Conservation (phyloP, 92 coral and sea anemone genomes). For the Umimayanthus kanabou region DNA sequence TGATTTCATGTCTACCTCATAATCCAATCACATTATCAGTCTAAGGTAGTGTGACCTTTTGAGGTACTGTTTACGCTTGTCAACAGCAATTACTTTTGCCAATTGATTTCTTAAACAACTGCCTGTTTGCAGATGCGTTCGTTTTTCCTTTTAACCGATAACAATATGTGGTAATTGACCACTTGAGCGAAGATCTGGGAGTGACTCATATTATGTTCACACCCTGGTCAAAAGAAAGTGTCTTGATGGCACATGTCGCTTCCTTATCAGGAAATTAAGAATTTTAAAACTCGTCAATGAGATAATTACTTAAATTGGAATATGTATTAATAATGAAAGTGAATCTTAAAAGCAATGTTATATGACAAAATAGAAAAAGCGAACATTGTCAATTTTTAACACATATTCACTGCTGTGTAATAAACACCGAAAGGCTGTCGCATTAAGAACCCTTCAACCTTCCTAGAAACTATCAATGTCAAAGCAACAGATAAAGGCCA, state of each 20-base stretch:
- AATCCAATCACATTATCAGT: not conserved
- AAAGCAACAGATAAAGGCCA: not conserved
- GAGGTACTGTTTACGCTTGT: not conserved
- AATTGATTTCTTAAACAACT: not conserved
- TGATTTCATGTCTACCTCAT: not conserved
- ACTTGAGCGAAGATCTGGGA: not conserved
- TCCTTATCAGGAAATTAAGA: conserved; percentile 16
- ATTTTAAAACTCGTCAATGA: not conserved
- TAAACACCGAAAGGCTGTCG: not conserved
- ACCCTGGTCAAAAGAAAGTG: not conserved
- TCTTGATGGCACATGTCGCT: not conserved
- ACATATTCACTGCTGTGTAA: not conserved
- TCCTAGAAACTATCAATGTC: not conserved
- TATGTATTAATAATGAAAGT: not conserved
- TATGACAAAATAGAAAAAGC: not conserved
- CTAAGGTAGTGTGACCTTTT: not conserved
- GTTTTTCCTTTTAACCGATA: not conserved
- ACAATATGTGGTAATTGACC: not conserved
- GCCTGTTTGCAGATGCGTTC: conserved; percentile 1
- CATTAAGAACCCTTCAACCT: not conserved
- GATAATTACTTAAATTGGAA: conserved; percentile 1
- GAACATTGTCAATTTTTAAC: not conserved
- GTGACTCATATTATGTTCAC: not conserved
- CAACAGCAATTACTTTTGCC: not conserved
- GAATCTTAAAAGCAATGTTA: not conserved